These are phyloP conservation scores for Incurvaria masculella DNA, from an alignment of 2,888 invertebrate genomes.

Conservation along the genomic window DNA sequence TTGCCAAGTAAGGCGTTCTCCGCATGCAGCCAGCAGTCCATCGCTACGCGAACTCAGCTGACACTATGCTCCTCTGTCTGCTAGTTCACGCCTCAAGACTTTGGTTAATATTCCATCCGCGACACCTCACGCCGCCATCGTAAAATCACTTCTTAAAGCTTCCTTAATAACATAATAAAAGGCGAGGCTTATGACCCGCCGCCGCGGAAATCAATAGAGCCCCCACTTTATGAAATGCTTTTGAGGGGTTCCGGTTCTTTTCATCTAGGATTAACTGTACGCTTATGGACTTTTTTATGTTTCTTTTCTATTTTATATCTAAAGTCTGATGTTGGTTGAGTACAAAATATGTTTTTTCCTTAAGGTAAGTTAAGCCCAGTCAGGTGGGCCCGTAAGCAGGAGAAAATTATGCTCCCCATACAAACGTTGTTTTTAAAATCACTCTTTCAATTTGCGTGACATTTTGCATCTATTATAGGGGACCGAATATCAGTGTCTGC, in stretches of 20 bases:
- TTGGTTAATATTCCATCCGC: neutral
- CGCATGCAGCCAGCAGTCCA: neutral
- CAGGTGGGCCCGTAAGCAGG: too few relatives aligned
- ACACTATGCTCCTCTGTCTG: neutral
- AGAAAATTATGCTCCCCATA: too few relatives aligned
- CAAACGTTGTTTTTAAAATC: too few relatives aligned
- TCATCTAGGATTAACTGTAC: neutral
- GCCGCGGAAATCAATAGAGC: neutral
- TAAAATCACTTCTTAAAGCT: neutral
- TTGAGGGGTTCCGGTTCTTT: neutral
- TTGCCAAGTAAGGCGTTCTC: neutral
- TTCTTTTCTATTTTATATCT: too few relatives aligned
- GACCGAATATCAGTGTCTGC: too few relatives aligned
- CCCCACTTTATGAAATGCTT: neutral
- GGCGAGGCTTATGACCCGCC: neutral
- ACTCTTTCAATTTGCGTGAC: too few relatives aligned
- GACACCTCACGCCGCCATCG: neutral
- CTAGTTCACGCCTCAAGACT: neutral
- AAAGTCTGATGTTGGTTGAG: too few relatives aligned
- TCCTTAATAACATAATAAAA: neutral
- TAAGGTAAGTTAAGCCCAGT: too few relatives aligned
- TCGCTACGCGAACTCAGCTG: neutral
- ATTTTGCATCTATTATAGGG: too few relatives aligned
- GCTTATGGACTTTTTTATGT: too few relatives aligned
- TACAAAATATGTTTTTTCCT: too few relatives aligned